Base-by-base conservation (phyloP, 2,113 vertebrate genomes). In the Monopterus albus region DNA sequence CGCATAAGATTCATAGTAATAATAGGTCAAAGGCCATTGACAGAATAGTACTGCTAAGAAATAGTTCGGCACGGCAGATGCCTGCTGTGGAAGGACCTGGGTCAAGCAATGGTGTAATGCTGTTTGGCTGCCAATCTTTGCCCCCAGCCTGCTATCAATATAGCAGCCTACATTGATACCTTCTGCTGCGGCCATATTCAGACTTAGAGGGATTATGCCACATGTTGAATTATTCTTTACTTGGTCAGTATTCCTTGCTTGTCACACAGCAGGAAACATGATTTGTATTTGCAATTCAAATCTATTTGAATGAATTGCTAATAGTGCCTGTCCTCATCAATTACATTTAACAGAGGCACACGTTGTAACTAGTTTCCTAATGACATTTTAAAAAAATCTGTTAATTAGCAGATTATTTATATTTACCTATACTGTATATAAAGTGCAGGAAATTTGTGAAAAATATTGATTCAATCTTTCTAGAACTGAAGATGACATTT, bases 81-180 rank as follows among this genome's bases (percentile, higher is more conserved):
- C n/a, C 61, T 64, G 55, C 69, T 65, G 36, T 49, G 56, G 29
- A 65, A 20, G 42, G 50, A 52, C 42, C 52, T 11, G 55, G 11
- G 67, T 42, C 2, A 39, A 62, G 4, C 26, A 59, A 43, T 3
- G 13, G 33, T 65, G 40, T 69, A 13, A 33, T 42, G 39, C 14
- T 9, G 46, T 57, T 63, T 50, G 53, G 38, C 71, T 68, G 56
- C 50, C 1, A 15, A 50, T 78, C 52, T 42, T 43, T 51, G 55
- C 60, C 70, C 43, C 43, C 60, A 59, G 59, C 28, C 56, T 49
- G 64, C 64, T 42, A 66, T 46, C 49, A 75, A 11, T 42, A 38
- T 42, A 78, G 50, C 67, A 61, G 47, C 42, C 50, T 18, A 18
- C 67, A 53, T 67, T 58, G 51, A 63, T 69, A 73, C 7, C 39